Evolutionary conservation across 37 sponge, comb jelly and placozoan species (phyloP), one percentile per base, ranked within the genome.

Genomic region (Cliona cf. orientalis): DNA sequence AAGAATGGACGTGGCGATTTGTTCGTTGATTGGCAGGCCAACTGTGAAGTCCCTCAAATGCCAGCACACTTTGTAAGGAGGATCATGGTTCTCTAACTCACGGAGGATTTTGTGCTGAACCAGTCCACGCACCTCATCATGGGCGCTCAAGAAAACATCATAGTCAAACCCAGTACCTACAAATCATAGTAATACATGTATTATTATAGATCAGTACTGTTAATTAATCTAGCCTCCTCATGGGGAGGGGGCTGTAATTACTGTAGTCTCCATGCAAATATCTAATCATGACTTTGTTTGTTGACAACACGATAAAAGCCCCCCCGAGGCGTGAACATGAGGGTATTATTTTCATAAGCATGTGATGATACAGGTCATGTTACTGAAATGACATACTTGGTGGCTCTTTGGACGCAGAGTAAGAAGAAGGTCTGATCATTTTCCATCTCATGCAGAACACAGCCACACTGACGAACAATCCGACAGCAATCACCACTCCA

Each of bases 101-200:
- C 26, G 25, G 58, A 75, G 66, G 19, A 84, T 66, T 17, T 37
- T n/a, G 3, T 49, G 23, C 32, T 55, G 32, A n/a, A 76, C 85
- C 32, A 84, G 41, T n/a, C 69, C 70, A 1, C 56, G 39, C 2
- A 45, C 60, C 58, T 84, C 85, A 3, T 49, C 56, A 29, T 75
- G 77, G 53, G 67, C 69, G 28, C 77, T 68, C 53, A 84, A 55
- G 49, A 87, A 76, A 21, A 43, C 69, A 21, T 87, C 89, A 36
- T 80, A 78, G 22, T 11, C 14, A 46, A 63, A 80, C 7, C 69
- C 78, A 2, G 34, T 34, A 40, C 23, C 76, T 75, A n/a, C 26
- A 61, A 25, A n/a, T 61, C 14, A 49, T 49, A 49, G 53, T 49
- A 49, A 19, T 49, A 49, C 9, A 19, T 49, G 14, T 14, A 49